Base-by-base conservation (phyloP, 2,797 vertebrate genomes). In the Acipenser transmontanus region DNA sequence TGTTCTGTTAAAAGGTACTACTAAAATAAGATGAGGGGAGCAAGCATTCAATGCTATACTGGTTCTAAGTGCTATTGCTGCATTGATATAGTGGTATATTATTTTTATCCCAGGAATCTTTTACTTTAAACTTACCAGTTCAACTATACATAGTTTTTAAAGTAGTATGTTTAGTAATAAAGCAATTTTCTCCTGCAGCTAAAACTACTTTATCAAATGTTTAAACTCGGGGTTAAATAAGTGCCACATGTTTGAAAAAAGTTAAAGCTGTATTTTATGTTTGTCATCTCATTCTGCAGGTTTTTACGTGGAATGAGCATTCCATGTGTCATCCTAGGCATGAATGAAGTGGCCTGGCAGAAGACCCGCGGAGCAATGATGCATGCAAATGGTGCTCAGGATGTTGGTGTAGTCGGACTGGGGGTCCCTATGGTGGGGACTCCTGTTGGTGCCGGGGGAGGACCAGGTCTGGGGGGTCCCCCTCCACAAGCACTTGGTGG, bases 271-370 rank as follows among this genome's bases (percentile, higher is more conserved):
- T 54, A n/a, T 54, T 54, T 54, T n/a, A 9, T 6, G 52, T 63
- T 48, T 71, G 69, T 49, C 50, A 68, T 1, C 72, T 20, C 8
- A 47, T 47, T 11, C 48, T 50, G 6, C 72, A 89, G 86, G 78
- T 87, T 89, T 87, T 79, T 78, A 14, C 72, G 77, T 88, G 85
- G 81, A 89, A 85, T 92, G 89, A 91, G 83, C 77, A 77, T 92
- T 88, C 86, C 79, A 74, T 90, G 87, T 87, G 87, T 87, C 80
- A 82, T 91, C 79, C 81, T 89, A 82, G 86, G 88, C 81, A 87
- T 87, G 89, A 91, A 84, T 91, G 89, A 93, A 84, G 88, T 87
- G 87, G 79, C 79, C 80, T 93, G 91, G 89, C 87, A 91, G 86
- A 88, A 93, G 82, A 84, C 84, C 47, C 84, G 88, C 83, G 87